Percentiles rank a stretch among this genome's conserved stretches.
Evolutionary conservation across 2,888 invertebrate genomes (phyloP).

Genomic region (Anthoptus insignis): DNA sequence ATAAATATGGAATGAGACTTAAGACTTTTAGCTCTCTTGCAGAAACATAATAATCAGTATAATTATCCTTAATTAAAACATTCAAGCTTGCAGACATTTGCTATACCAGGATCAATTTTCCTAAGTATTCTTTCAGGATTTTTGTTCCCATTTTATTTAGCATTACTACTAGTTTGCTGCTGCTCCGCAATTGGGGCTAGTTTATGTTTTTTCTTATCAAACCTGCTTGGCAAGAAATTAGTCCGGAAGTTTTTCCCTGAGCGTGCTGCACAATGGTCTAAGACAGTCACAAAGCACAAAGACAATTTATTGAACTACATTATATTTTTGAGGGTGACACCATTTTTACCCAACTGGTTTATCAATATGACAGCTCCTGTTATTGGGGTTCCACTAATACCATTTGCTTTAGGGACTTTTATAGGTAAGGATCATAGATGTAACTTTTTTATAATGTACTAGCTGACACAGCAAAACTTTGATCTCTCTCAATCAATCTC

Average conservation of each 20-base stretch:
- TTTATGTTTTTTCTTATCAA: conserved; percentile 97
- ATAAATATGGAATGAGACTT: no score
- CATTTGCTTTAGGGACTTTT: conserved; percentile 98
- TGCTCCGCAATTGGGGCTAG: conserved; percentile 99
- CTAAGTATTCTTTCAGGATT: conserved; percentile 99
- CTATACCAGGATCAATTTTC: conserved; percentile 99
- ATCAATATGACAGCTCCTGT: conserved; percentile 99
- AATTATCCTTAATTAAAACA: background rate
- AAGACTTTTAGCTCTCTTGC: background rate
- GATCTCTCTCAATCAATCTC: no score
- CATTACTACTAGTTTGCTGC: conserved; percentile 95
- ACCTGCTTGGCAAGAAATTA: conserved; percentile 94
- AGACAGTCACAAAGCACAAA: conserved; percentile 94
- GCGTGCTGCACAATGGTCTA: conserved; percentile 94
- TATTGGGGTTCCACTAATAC: conserved; percentile 96
- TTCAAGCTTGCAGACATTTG: conserved; percentile 98
- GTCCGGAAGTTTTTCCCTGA: conserved; percentile 96
- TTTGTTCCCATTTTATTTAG: conserved; percentile 97
- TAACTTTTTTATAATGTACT: no score
- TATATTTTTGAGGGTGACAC: conserved; percentile 98
- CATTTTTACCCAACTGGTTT: conserved; percentile 99
- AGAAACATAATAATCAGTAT: background rate
- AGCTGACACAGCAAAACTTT: no score
- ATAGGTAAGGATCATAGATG: conserved; percentile 88
- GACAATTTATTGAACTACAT: conserved; percentile 98